phyloP scores from a whole-genome alignment of 2,797 vertebrate genomes.

The Lindbergichthys nudifrons region DNA sequence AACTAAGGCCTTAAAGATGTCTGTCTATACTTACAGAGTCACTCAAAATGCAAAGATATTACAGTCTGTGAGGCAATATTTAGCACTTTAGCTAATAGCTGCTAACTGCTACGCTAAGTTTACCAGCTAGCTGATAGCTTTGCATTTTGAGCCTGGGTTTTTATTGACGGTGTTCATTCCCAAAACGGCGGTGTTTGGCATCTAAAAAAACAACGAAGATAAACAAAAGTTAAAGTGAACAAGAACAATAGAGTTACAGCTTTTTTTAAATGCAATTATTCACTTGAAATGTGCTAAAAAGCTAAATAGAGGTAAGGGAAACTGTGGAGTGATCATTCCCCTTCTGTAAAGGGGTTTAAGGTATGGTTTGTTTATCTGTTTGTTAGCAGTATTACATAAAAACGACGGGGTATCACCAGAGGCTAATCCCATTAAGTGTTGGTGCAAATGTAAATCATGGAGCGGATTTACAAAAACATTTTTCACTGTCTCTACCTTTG shows the following conservation, averaged over 20 bases:
- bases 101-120: background rate
- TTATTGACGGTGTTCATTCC: background rate
- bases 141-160: background rate
- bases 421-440: too few relatives aligned
- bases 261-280: background rate
- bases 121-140: background rate
- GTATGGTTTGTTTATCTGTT: too few relatives aligned
- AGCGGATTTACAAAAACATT: too few relatives aligned
- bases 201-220: slow-evolving; percentile 6
- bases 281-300: background rate
- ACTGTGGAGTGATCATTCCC: background rate
- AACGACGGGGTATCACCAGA: too few relatives aligned
- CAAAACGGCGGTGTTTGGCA: background rate
- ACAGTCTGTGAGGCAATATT: too few relatives aligned
- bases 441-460: too few relatives aligned
- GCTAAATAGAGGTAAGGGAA: background rate
- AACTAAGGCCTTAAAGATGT: background rate
- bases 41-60: background rate
- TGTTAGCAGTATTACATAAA: too few relatives aligned
- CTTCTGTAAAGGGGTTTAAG: too few relatives aligned
- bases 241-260: background rate
- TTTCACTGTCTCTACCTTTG: too few relatives aligned
- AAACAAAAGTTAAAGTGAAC: background rate
- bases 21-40: background rate
- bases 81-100: too few relatives aligned